Base-by-base conservation (phyloP, 2,888 invertebrate species). In the Polymixis lichenea region DNA sequence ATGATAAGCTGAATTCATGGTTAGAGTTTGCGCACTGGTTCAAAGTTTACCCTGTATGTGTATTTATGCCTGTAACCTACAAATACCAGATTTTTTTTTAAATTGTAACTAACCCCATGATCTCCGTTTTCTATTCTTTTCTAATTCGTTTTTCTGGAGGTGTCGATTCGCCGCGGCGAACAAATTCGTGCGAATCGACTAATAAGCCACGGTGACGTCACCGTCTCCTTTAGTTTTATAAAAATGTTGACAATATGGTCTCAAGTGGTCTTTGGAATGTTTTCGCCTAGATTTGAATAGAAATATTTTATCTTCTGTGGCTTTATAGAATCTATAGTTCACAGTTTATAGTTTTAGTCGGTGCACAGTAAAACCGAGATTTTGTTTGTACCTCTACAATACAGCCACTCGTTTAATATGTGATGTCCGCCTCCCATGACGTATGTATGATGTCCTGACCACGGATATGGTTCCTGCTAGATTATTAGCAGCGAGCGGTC, bases 381-480 rank as follows among this genome's bases (percentile, higher is more conserved):
- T 43, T 43, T 28, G 55, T 73, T 28, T 53, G 32, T 55, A 28
- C 17, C 25, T 5, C 28, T 43, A 60, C 58, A 62, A 22, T 60
- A 43, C 53, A 60, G 43, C 55, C 60, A 55, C 56, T 22, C 19
- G 67, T 68, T 82, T 25, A 80, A 82, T 85, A 85, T 67, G 46
- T 22, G 84, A 80, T 80, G 66, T 15, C 22, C 13, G 13, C 43
- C 58, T 61, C 60, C 75, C 46, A 69, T 82, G 60, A 66, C 71
- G 58, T 66, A 85, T 83, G 76, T 82, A 82, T 86, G 73, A 69
- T 43, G 83, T 71, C 62, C 73, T 49, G 78, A 83, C 86, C 83
- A 83, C 83, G 86, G 86, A 74, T 77, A 77, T 74, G 60, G 68
- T 58, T 77, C 73, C 83, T 82, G 60, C 78, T 83, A 86, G 83